Evolutionary conservation across 2,888 invertebrate genomes (phyloP).

Genomic region (Blastobasis adustella): DNA sequence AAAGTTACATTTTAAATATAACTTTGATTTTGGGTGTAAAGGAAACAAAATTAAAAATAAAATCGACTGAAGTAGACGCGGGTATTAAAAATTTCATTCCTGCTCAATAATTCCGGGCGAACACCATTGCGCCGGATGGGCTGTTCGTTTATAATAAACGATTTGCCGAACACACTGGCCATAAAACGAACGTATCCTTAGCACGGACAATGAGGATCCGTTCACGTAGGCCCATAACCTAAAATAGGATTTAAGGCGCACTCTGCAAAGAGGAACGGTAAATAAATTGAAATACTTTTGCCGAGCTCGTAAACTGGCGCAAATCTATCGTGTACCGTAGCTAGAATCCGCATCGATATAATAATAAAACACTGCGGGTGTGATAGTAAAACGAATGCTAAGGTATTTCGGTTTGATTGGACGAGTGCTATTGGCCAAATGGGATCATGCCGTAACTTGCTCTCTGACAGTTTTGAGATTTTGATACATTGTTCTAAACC

Average conservation of each 20-base stretch:
- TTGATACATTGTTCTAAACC: no score
- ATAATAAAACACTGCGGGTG: slow-evolving; percentile 7
- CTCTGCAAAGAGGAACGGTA: slow-evolving; percentile 22
- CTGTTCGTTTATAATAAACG: slow-evolving; percentile 13
- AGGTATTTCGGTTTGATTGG: not conserved
- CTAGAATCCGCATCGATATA: not conserved
- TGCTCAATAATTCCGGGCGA: no score
- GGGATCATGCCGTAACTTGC: no score
- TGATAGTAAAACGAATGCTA: not conserved
- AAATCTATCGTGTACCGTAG: slow-evolving; percentile 16
- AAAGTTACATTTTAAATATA: no score
- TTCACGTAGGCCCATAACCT: slow-evolving; percentile 41
- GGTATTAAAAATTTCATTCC: no score
- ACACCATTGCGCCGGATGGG: no score
- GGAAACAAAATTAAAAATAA: no score
- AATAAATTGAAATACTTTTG: slow-evolving; percentile 37
- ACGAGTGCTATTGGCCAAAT: not conserved
- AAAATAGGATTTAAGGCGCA: slow-evolving; percentile 23
- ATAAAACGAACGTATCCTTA: slow-evolving; percentile 21
- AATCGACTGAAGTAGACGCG: no score
- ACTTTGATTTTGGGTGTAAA: no score
- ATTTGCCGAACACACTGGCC: slow-evolving; percentile 26
- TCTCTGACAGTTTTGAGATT: no score
- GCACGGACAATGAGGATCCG: slow-evolving; percentile 27
- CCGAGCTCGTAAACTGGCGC: slow-evolving; percentile 28